Conservation (phyloP, 2,888 invertebrate species). For the Tineola bisselliella region DNA sequence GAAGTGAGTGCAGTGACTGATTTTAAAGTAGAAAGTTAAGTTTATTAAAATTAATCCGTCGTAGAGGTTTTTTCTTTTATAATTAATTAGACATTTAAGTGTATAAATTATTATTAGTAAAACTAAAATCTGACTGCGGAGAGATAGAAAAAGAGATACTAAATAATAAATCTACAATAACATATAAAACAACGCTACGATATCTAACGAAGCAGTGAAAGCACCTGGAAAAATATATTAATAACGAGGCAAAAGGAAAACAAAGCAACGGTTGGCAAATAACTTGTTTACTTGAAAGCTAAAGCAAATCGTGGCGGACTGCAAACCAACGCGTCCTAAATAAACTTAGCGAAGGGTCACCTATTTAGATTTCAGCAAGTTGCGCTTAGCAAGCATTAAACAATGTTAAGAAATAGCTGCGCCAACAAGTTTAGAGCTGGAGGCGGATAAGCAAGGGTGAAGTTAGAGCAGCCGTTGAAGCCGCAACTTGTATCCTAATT, state of each 20-base stretch:
- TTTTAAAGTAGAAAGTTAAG: conserved; percentile 4
- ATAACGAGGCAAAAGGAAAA: neutral
- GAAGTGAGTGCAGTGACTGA: neutral
- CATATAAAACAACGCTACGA: neutral
- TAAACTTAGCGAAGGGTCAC: conserved; percentile 3
- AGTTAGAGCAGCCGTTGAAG: neutral
- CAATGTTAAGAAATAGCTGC: conserved; percentile 13
- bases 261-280: conserved; percentile 4
- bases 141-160: too few species aligned
- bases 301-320: conserved; percentile 25
- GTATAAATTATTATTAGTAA: too few species aligned
- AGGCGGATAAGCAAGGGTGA: conserved; percentile 1
- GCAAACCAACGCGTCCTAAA: conserved; percentile 15
- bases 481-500: conserved; percentile 32
- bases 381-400: conserved; percentile 8
- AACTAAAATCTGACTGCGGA: too few species aligned
- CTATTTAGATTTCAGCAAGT: conserved; percentile 13
- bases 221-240: neutral
- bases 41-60: neutral
- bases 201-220: neutral
- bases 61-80: too few species aligned
- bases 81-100: too few species aligned
- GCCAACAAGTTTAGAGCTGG: conserved; percentile 10
- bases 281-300: conserved; percentile 26
- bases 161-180: neutral